Evolutionary conservation across 2,797 vertebrate genomes (phyloP).

Genomic region (Ambastaia sidthimunki): DNA sequence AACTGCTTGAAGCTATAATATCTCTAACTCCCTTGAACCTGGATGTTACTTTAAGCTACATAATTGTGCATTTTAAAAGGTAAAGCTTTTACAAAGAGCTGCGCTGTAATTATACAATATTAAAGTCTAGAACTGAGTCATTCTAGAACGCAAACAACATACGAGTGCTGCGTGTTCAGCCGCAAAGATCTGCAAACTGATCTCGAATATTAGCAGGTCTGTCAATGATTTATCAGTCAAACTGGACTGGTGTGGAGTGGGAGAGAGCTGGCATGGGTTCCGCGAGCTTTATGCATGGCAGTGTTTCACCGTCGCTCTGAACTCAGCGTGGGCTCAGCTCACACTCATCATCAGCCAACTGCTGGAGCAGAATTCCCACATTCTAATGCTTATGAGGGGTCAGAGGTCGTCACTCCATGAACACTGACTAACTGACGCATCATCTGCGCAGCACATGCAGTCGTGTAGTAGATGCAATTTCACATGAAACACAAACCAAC

Average conservation of each 20-base stretch:
- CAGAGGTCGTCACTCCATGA: constrained; percentile 59
- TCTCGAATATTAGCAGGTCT: constrained; percentile 3
- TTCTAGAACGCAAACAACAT: background rate
- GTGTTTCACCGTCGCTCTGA: constrained; percentile 33
- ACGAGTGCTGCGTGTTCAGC: too few relatives aligned
- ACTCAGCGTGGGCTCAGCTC: constrained; percentile 47
- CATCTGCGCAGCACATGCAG: background rate
- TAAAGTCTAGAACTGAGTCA: background rate
- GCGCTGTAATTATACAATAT: background rate
- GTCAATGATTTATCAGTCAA: constrained; percentile 46
- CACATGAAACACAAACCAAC: background rate
- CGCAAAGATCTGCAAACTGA: background rate
- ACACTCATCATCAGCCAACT: constrained; percentile 56
- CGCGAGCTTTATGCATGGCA: constrained; percentile 37
- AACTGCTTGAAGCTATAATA: background rate
- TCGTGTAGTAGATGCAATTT: background rate
- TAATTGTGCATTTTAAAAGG: background rate
- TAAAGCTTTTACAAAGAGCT: background rate
- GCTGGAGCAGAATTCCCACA: constrained; percentile 56
- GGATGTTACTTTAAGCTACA: background rate
- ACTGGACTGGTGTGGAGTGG: constrained; percentile 50
- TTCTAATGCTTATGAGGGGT: constrained; percentile 23
- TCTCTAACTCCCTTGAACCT: background rate
- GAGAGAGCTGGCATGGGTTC: constrained; percentile 47
- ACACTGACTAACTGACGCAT: constrained; percentile 32